Conservation (phyloP, 2,888 invertebrate genomes). For the Synanthedon tipuliformis region DNA sequence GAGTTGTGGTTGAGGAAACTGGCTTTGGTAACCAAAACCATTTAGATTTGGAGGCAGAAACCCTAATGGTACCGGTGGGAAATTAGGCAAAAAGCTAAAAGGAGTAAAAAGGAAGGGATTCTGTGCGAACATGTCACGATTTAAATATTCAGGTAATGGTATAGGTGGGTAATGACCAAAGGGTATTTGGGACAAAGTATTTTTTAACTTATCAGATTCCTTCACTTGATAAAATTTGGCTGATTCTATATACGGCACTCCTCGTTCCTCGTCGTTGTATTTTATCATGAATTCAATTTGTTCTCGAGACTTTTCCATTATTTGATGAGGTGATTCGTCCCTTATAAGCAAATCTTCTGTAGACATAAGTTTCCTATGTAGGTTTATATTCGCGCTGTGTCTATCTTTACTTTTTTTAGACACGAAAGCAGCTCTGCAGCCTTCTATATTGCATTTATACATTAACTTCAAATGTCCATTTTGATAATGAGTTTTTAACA, state of each 20-base stretch:
- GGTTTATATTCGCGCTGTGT: conserved; percentile 90
- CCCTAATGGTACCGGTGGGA: conserved; percentile 56
- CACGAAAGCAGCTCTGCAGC: conserved; percentile 94
- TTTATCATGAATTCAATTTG: conserved; percentile 85
- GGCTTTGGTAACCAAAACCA: conserved; percentile 46
- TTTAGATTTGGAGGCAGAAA: conserved; percentile 55
- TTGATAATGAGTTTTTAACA: conserved; percentile 94
- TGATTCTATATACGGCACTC: conserved; percentile 70
- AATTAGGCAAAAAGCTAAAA: conserved; percentile 61
- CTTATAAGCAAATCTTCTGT: conserved; percentile 67
- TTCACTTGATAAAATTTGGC: conserved; percentile 50
- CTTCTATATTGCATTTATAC: conserved; percentile 95
- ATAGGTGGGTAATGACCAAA: conserved; percentile 48
- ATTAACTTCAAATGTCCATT: conserved; percentile 94
- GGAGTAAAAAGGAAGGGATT: conserved; percentile 61
- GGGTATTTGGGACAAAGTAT: conserved; percentile 32
- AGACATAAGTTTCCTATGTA: conserved; percentile 89
- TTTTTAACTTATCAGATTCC: conserved; percentile 47
- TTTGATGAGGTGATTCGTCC: conserved; percentile 52
- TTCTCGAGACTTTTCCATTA: conserved; percentile 71
- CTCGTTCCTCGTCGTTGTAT: conserved; percentile 78
- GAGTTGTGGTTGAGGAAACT: conserved; percentile 40
- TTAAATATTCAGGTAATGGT: conserved; percentile 50
- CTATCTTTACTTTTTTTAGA: conserved; percentile 93
- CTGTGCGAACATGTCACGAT: conserved; percentile 52